Conservation (phyloP, 2,888 invertebrate species). For the Cheilosia urbana region DNA sequence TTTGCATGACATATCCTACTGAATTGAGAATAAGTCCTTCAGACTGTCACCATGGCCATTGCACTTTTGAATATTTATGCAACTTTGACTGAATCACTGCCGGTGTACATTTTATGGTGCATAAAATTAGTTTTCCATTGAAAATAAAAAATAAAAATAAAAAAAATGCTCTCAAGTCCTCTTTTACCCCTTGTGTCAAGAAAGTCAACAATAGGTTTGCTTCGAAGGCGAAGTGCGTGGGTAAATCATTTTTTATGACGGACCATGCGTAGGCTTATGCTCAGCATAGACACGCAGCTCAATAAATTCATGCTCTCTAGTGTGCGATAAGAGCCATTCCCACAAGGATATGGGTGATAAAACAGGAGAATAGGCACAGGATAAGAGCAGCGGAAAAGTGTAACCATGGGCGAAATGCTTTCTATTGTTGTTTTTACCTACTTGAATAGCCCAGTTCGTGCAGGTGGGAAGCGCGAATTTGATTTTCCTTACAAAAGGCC, state of each 20-base stretch:
- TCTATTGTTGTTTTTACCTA: too few species aligned
- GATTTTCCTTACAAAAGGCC: too few species aligned
- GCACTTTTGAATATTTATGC: neutral
- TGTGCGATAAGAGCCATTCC: conserved; percentile 46
- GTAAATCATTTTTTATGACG: too few species aligned
- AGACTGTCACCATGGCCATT: conserved; percentile 39
- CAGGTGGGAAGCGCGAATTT: too few species aligned
- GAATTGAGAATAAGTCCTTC: neutral
- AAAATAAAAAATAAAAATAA: conserved; percentile 10
- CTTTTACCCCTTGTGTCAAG: too few species aligned
- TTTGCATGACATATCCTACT: neutral
- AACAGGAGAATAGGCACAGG: conserved; percentile 19
- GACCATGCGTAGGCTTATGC: too few species aligned
- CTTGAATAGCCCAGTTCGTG: too few species aligned
- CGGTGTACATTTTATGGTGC: conserved; percentile 13
- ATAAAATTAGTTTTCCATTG: conserved; percentile 27
- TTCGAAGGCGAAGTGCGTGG: too few species aligned
- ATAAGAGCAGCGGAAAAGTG: neutral
- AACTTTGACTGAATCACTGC: conserved; percentile 22
- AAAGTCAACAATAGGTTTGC: too few species aligned
- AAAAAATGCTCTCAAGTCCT: neutral
- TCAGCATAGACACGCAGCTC: neutral
- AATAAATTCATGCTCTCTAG: conserved; percentile 38
- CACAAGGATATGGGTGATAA: conserved; percentile 60
- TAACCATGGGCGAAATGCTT: neutral